These are phyloP conservation scores for Brachyistius frenatus DNA, from an alignment of 2,113 vertebrate genomes.

Conservation along the genomic window DNA sequence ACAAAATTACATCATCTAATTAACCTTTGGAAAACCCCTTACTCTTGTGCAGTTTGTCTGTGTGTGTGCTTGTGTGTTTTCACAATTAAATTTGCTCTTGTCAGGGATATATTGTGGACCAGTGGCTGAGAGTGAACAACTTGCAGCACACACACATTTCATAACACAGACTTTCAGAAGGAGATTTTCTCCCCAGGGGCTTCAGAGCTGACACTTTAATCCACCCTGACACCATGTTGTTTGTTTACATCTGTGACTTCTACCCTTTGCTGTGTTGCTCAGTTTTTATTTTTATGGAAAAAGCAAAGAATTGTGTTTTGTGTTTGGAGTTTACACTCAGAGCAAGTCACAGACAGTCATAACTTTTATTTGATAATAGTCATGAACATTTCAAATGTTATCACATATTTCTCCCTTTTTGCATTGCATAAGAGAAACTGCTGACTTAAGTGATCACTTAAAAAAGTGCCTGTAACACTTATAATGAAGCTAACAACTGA, in stretches of 20 bases:
- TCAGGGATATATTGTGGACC: slow-evolving; percentile 8
- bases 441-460: slow-evolving; percentile 39
- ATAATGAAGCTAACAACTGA: slow-evolving; percentile 43
- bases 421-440: slow-evolving; percentile 14
- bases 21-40: not conserved
- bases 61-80: not conserved
- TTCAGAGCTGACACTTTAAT: slow-evolving; percentile 36
- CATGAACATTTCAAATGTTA: slow-evolving; percentile 9
- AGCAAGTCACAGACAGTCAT: too few relatives aligned
- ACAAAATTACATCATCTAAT: slow-evolving; percentile 14
- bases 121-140: not conserved
- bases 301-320: slow-evolving; percentile 6
- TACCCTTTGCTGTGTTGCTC: not conserved
- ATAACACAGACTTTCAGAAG: slow-evolving; percentile 16
- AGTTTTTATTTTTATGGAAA: slow-evolving; percentile 9
- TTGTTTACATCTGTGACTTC: slow-evolving; percentile 33
- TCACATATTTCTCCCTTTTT: not conserved
- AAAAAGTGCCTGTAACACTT: slow-evolving; percentile 20
- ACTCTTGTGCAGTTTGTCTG: not conserved
- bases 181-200: slow-evolving; percentile 38
- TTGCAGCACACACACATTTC: not conserved
- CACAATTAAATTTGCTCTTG: slow-evolving; percentile 5
- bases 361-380: not conserved
- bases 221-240: slow-evolving; percentile 37
- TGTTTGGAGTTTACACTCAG: not conserved